phyloP scores from a whole-genome alignment of 2,888 invertebrate genomes.

The Epirrita christyi region DNA sequence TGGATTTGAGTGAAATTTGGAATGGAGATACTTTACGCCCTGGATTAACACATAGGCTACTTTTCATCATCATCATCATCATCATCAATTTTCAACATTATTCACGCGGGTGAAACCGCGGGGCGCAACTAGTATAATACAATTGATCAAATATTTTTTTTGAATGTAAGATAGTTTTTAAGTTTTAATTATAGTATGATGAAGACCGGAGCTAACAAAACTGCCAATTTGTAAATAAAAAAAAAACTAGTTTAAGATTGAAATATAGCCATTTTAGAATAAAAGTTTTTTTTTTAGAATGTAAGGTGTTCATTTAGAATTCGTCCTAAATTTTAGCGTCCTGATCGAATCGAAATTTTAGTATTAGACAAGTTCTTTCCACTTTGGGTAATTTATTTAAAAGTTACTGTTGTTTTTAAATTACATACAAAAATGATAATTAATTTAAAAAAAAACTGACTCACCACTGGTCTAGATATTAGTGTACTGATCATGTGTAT shows the following conservation, averaged over 20 bases:
- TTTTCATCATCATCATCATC: too few species aligned
- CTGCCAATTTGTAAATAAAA: conserved; percentile 75
- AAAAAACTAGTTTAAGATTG: conserved; percentile 66
- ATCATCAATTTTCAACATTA: too few species aligned
- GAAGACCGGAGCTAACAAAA: conserved; percentile 73
- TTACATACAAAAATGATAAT: too few species aligned
- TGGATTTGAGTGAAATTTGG: too few species aligned
- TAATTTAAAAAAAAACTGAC: too few species aligned
- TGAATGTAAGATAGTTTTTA: conserved; percentile 29
- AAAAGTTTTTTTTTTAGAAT: conserved; percentile 9
- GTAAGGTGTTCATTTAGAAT: conserved; percentile 15
- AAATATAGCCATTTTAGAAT: conserved; percentile 53
- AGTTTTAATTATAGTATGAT: conserved; percentile 41
- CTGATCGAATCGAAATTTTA: conserved; percentile 66
- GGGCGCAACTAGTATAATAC: neutral
- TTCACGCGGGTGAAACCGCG: too few species aligned
- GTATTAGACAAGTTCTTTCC: conserved; percentile 14
- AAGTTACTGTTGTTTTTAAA: too few species aligned
- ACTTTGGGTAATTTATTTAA: conserved; percentile 8
- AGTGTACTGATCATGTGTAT: too few species aligned
- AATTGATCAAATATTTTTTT: conserved; percentile 18
- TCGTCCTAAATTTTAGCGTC: conserved; percentile 75
- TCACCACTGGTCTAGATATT: too few species aligned
- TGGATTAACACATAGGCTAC: too few species aligned
- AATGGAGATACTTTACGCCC: too few species aligned